These are phyloP conservation scores for Aromia moschata DNA, from an alignment of 2,888 invertebrate genomes.

Conservation along the genomic window DNA sequence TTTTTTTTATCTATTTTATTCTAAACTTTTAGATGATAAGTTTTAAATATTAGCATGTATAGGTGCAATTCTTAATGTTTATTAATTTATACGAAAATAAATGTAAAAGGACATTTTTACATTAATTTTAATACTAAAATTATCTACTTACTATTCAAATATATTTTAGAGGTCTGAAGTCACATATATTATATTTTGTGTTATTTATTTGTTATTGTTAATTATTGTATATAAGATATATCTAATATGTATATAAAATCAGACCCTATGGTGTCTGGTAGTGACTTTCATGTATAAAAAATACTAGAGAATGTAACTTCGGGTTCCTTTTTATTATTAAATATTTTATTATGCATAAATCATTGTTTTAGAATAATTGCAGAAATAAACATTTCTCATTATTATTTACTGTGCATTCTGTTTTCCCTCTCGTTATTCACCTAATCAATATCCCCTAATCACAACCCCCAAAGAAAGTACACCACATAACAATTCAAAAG, in stretches of 20 bases:
- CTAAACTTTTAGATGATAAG: slow-evolving; percentile 36
- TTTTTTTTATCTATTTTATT: slow-evolving; percentile 36
- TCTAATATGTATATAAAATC: slow-evolving; percentile 59
- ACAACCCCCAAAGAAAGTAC: no score
- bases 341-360: slow-evolving; percentile 62
- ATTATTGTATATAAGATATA: slow-evolving; percentile 60
- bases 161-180: slow-evolving; percentile 52
- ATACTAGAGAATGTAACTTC: slow-evolving; percentile 58
- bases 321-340: slow-evolving; percentile 60
- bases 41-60: slow-evolving; percentile 41
- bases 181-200: slow-evolving; percentile 50
- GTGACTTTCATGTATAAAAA: slow-evolving; percentile 55
- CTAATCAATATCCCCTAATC: no score
- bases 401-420: slow-evolving; percentile 34
- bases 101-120: slow-evolving; percentile 11
- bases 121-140: slow-evolving; percentile 27
- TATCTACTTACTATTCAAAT: slow-evolving; percentile 25
- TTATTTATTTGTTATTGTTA: slow-evolving; percentile 59
- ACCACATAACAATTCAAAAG: no score
- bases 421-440: not conserved
- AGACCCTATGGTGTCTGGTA: slow-evolving; percentile 63
- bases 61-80: slow-evolving; percentile 40
- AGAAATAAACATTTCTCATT: slow-evolving; percentile 59
- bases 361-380: slow-evolving; percentile 60
- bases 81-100: slow-evolving; percentile 18